Base-by-base conservation (phyloP, 1,140 invertebrate genomes). In the Drosophila rufa region DNA sequence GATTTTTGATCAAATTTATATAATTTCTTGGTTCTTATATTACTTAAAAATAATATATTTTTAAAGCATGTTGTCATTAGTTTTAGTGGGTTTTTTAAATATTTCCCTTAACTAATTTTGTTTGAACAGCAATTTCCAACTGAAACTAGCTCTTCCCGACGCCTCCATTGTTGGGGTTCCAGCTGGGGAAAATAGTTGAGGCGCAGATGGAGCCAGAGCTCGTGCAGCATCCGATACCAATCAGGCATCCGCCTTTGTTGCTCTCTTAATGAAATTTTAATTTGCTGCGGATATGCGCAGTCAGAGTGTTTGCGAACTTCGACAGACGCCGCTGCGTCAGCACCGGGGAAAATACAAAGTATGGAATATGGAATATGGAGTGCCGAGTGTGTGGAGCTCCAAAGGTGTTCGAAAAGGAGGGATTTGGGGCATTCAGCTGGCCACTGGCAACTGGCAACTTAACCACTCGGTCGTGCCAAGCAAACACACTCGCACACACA, bases 241-340 rank as follows among this genome's bases (percentile, higher is more conserved):
- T 79, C 78, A 42, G 51, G 78, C 78, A 81, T 79, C 83, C 83
- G 77, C 69, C 80, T 51, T 53, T 80, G 80, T 80, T 82, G 80
- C 51, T 40, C 80, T 83, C 82, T 56, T 84, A 77, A 91, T 91
- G 78, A 84, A 91, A 87, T 84, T 91, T 91, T 91, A 91, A 91
- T 91, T 91, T 91, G 89, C 69, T 84, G 78, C 80, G 87, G 87
- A 91, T 87, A 91, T 91, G 87, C 87, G 80, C 78, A 87, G 87
- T 91, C 87, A 91, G 82, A 62, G 69, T 57, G 75, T 62, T 78
- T 75, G 75, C 70, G 69, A 87, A 79, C 87, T 83, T 81, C 79
- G 56, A 75, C 75, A 75, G 57, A 86, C 67, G 74, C 65, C 64
- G 79, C 69, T 79, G 65, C 46, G 47, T 68, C 80, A 68, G 79